Base-by-base conservation (phyloP, 2,888 invertebrate species). In the Macropis europaea region DNA sequence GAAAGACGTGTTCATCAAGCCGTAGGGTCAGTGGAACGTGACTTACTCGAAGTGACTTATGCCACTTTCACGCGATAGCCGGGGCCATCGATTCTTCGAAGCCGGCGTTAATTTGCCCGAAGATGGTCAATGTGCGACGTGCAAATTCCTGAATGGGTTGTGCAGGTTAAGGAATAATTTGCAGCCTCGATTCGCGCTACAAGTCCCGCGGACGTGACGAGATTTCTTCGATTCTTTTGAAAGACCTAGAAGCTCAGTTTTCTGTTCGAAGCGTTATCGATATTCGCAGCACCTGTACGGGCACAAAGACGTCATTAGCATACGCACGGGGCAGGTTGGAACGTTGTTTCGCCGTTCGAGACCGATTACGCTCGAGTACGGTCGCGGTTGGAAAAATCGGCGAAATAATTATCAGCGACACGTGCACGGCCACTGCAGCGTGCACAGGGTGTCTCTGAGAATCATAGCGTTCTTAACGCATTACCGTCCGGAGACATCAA, bases 11-110 rank as follows among this genome's bases (percentile, higher is more conserved):
- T 72, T 77, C 75, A 75, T 69, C 70, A 68, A 62, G 40, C 50
- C 17, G 60, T 66, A 66, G 64, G 77, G 79, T 79, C 70, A 79
- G 72, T 75, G 79, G 76, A 76, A 76, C 76, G 75, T 50, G 75
- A 34, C 71, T 74, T 52, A 59, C 32, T 45, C 50, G 62, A 50
- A 60, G 54, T 56, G 47, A 69, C 63, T 79, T 72, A 80, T 75
- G 77, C 72, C 62, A 75, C 79, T 80, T 79, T 80, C 72, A 69
- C 70, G 62, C 47, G 79, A 59, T 52, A 32, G 34, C 62, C 47
- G 38, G 28, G 47, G 48, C 56, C 68, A 36, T 78, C 68, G 79
- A 79, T 73, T 70, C 56, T 19, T 61, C 60, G 59, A 56, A 64
- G 50, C 11, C 50, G 15, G 17, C 15, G 57, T 45, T 77, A 77